Percentiles rank a stretch among this genome's conserved stretches.
Conservation (phyloP, 2,888 invertebrate species). For the Pollenia labialis region DNA sequence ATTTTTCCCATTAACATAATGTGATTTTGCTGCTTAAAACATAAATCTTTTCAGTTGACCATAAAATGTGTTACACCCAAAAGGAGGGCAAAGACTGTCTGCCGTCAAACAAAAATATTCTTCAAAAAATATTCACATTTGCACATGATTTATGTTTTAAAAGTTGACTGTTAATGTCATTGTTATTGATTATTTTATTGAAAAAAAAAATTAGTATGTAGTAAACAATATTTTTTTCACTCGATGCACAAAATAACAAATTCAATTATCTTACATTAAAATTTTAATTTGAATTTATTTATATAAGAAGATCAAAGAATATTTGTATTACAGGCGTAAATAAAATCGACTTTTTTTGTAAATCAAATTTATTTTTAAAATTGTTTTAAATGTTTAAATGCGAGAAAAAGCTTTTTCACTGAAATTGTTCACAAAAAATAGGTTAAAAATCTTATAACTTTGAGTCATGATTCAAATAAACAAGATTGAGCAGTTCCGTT, state of each 20-base stretch:
- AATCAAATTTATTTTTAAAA: background rate
- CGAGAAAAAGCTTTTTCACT: background rate
- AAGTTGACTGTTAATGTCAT: constrained; percentile 26
- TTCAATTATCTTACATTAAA: constrained; percentile 14
- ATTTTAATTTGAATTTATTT: constrained; percentile 39
- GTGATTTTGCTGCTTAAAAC: background rate
- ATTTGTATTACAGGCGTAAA: constrained; percentile 10
- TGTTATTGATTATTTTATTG: constrained; percentile 47
- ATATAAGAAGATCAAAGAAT: constrained; percentile 47
- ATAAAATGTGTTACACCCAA: constrained; percentile 18
- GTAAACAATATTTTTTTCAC: constrained; percentile 23
- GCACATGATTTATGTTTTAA: constrained; percentile 46
- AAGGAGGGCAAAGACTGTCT: constrained; percentile 28
- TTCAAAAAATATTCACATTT: background rate
- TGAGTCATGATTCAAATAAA: no score
- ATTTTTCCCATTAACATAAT: background rate
- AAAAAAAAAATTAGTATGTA: constrained; percentile 11
- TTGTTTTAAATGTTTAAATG: background rate
- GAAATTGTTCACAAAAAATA: background rate
- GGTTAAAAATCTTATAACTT: no score
- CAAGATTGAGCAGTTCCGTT: no score
- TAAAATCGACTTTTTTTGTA: background rate
- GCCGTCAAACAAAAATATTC: background rate
- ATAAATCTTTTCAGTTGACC: constrained; percentile 39
- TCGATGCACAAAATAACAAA: constrained; percentile 3